Conservation (phyloP, 2,113 vertebrate species). For the Thomomys bottae region DNA sequence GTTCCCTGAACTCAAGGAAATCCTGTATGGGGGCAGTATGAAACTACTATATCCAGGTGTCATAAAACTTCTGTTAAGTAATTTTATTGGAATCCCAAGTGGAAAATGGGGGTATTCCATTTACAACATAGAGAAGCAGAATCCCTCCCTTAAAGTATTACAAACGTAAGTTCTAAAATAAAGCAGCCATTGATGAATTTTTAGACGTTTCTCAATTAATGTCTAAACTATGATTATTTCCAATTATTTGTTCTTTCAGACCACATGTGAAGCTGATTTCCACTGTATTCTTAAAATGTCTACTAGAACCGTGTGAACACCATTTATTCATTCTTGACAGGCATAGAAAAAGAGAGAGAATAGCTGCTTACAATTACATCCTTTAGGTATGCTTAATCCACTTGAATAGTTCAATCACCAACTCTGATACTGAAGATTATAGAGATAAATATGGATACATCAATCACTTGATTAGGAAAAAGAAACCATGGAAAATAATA, state of each 20-base stretch:
- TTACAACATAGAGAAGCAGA: background rate
- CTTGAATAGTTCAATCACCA: background rate
- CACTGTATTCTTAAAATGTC: background rate
- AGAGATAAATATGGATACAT: background rate
- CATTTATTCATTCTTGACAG: background rate
- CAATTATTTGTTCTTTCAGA: background rate
- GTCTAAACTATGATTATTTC: background rate
- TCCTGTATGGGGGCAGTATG: background rate
- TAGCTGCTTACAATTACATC: background rate
- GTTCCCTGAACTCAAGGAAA: constrained; percentile 13
- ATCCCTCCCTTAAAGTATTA: background rate
- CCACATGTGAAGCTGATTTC: background rate
- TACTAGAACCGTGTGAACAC: background rate
- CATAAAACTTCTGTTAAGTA: constrained; percentile 15
- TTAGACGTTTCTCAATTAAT: background rate
- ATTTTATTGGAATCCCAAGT: background rate
- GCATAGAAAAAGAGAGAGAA: background rate
- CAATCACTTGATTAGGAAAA: background rate
- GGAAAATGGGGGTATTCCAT: background rate
- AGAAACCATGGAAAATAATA: background rate
- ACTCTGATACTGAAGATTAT: background rate
- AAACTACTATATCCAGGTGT: background rate
- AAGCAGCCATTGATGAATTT: background rate
- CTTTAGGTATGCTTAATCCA: background rate
- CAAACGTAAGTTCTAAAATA: background rate